Base-by-base conservation (phyloP, 1,140 invertebrate genomes). In the Brachionus paranguensis region DNA sequence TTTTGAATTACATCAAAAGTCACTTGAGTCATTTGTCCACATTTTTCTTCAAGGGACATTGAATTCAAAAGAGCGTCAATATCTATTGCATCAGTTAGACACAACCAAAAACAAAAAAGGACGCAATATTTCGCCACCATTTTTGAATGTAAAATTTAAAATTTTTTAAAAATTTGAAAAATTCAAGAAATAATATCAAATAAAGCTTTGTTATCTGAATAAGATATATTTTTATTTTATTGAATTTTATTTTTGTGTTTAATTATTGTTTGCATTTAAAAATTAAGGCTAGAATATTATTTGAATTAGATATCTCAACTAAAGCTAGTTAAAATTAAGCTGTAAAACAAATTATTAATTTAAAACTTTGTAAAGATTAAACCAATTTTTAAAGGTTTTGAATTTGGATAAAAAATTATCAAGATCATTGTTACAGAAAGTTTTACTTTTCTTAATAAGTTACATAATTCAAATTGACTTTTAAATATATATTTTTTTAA, bases 1-100 rank as follows among this genome's bases (percentile, higher is more conserved):
- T 76, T 76, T 50, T 50, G 8, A 11, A 76, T 76, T 50, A 50
- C 17, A 24, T 76, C 33, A 50, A 76, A 50, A 17, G 43, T 50
- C 2, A 76, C 33, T 50, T 76, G 72, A 5, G 72, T 76, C 72
- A 76, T 76, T 50, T 76, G 72, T 14, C 72, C 72, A 76, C 41
- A 47, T 50, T 76, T 76, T 50, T 76, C 43, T 76, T 76, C 72
- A 50, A 50, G 12, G n/a, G 14, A 50, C 72, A 76, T 76, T 33
- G 29, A 37, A 41, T 43, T 37, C 20, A 72, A 17, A 41, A 72
- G 37, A 33, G 41, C 20, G 12, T 72, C 68, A 72, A 72, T 72
- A 43, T 72, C 37, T n/a, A 45, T 29, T 33, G 64, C 64, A 55
- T 20, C 17, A 55, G 7, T 24, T 55, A 20, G 17, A 17, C 17